These are phyloP conservation scores for Agrenia bidenticulata DNA, from an alignment of 2,888 invertebrate genomes.

Conservation along the genomic window DNA sequence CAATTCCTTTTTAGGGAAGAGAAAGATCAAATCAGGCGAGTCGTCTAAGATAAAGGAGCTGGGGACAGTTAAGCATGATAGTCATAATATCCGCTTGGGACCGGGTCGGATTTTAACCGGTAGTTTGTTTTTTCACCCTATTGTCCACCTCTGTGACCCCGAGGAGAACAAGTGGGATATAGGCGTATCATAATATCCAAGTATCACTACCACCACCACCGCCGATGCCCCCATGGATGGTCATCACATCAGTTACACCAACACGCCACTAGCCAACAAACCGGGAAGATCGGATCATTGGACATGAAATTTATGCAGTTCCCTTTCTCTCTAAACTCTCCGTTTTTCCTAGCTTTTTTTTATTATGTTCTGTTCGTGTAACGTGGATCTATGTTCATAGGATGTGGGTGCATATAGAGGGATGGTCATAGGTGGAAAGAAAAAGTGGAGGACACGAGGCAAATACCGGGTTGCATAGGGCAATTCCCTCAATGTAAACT, in stretches of 20 bases:
- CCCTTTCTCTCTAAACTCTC: conserved; percentile 21
- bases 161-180: too few relatives aligned
- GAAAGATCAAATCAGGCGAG: conserved; percentile 16
- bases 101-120: conserved; percentile 7
- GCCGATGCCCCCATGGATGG: conserved; percentile 1
- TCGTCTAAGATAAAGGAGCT: conserved; percentile 17
- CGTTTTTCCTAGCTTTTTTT: conserved; percentile 11
- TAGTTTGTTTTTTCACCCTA: conserved; percentile 10
- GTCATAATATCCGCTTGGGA: conserved; percentile 19
- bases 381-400: too few relatives aligned
- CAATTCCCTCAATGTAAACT: too few relatives aligned
- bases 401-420: too few relatives aligned
- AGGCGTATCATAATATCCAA: too few relatives aligned
- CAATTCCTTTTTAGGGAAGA: conserved; percentile 2
- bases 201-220: too few relatives aligned
- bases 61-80: conserved; percentile 18
- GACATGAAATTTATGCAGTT: conserved; percentile 53
- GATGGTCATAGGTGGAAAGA: too few relatives aligned
- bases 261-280: conserved; percentile 46
- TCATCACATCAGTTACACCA: conserved; percentile 47
- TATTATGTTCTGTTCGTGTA: too few relatives aligned
- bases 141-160: conserved; percentile 1
- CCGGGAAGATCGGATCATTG: conserved; percentile 53
- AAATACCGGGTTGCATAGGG: too few relatives aligned
- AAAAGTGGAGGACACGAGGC: too few relatives aligned